Evolutionary conservation across 2,888 invertebrate genomes (phyloP), one percentile per base, ranked within the genome.

Genomic region (Deroplatys truncata): DNA sequence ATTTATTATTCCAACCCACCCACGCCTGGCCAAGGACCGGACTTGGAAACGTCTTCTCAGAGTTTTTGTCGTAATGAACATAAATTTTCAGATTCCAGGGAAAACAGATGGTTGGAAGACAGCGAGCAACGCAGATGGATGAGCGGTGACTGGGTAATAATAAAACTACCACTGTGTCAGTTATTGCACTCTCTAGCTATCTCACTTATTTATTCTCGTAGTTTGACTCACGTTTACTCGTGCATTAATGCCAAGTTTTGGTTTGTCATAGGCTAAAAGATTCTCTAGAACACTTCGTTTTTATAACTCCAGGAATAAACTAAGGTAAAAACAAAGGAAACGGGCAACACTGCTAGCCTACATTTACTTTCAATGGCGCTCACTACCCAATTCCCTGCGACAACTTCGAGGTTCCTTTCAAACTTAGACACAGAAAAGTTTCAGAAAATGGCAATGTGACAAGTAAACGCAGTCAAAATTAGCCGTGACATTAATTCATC

Each of bases 21-120:
- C 56, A 72, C 56, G 56, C 56, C 56, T 72, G 56, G 56, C 56
- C 56, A 72, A 16, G 25, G 20, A 20, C 56, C 56, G 20, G 20
- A 20, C 56, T 72, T 72, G 56, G 56, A 16, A 25, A 72, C 25
- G 56, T 72, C 56, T 72, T 72, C 56, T 72, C 56, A 72, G 20
- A 72, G 20, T 82, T 72, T 82, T 87, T 87, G 43, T 87, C 83
- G 83, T 87, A 87, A 87, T 87, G 87, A 87, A 87, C 31, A 56
- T 49, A 28, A 82, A 35, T 35, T 72, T 87, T 87, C 83, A 82
- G 83, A 82, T 72, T 86, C 86, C 86, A 82, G 28, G 86, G 86
- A 86, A 72, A 87, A 72, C 87, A 87, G 87, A 87, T 87, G 87
- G 82, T 31, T 25, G 35, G 16, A 31, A 13, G 49, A 28, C 72